phyloP scores from a whole-genome alignment of 2,888 invertebrate species.

The Seira ritae region DNA sequence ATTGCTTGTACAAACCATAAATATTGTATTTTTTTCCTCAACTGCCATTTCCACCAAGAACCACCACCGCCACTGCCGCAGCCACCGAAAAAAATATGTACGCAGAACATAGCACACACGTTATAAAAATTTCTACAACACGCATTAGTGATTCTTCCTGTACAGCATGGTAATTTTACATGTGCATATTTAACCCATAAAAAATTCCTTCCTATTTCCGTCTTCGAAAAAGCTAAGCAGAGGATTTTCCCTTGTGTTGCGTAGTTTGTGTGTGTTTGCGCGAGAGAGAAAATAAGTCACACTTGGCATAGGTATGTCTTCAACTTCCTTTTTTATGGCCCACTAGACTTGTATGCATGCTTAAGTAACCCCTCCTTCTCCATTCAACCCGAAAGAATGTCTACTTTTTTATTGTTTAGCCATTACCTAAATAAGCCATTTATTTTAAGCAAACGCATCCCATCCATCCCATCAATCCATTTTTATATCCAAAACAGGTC shows the following conservation, averaged over 20 bases:
- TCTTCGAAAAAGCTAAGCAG: constrained; percentile 9
- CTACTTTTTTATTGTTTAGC: constrained; percentile 29
- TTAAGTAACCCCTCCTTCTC: constrained; percentile 41
- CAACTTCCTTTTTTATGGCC: constrained; percentile 24
- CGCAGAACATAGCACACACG: too few relatives aligned
- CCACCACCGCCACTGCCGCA: too few relatives aligned
- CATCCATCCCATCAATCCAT: constrained; percentile 5
- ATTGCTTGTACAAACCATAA: too few relatives aligned
- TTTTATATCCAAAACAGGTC: not conserved
- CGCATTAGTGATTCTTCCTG: too few relatives aligned
- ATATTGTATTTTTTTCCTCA: too few relatives aligned
- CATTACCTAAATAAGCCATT: not conserved
- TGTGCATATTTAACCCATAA: constrained; percentile 53
- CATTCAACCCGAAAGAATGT: constrained; percentile 5
- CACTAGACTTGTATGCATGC: constrained; percentile 22
- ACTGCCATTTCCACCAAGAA: too few relatives aligned
- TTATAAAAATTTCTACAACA: too few relatives aligned
- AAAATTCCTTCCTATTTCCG: constrained; percentile 19
- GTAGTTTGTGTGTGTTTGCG: too few relatives aligned
- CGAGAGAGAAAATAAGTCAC: too few relatives aligned
- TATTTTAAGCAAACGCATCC: not conserved
- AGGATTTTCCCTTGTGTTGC: too few relatives aligned
- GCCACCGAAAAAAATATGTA: too few relatives aligned
- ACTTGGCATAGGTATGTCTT: constrained; percentile 2
- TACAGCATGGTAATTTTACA: constrained; percentile 1